phyloP scores from a whole-genome alignment of 2,797 vertebrate genomes.

The Xenopus petersii region DNA sequence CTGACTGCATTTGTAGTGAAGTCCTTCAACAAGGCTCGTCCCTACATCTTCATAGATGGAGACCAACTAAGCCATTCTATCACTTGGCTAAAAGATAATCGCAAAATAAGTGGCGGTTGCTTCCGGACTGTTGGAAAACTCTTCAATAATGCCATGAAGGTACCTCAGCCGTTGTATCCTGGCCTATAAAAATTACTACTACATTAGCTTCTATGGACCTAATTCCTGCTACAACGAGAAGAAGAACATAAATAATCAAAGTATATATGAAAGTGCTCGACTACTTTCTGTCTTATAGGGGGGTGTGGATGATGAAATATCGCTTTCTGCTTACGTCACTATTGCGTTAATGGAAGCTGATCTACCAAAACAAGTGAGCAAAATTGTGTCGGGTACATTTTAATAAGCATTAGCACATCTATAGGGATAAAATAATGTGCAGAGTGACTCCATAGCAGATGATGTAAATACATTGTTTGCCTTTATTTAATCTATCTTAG shows the following conservation, averaged over 20 bases:
- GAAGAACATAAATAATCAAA: too few relatives aligned
- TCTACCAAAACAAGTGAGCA: conserved; percentile 50
- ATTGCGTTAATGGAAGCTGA: conserved; percentile 62
- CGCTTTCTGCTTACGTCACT: conserved; percentile 55
- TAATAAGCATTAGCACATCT: too few relatives aligned
- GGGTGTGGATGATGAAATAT: conserved; percentile 51
- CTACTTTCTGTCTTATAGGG: conserved; percentile 52
- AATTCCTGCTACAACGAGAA: too few relatives aligned
- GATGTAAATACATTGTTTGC: too few relatives aligned
- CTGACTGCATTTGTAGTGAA: conserved; percentile 86
- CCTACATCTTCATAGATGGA: conserved; percentile 70
- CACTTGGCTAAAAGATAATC: conserved; percentile 66
- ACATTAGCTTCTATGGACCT: too few relatives aligned
- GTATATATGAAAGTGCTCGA: too few relatives aligned
- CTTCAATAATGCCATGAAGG: conserved; percentile 78
- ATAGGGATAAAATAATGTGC: too few relatives aligned
- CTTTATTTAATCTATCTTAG: too few relatives aligned
- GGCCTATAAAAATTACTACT: too few relatives aligned
- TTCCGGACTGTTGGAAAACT: conserved; percentile 73
- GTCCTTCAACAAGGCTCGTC: conserved; percentile 70
- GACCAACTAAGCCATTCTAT: conserved; percentile 62
- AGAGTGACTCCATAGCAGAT: too few relatives aligned
- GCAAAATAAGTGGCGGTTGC: conserved; percentile 68
- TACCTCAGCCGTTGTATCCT: conserved; percentile 24
- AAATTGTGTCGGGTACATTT: too few relatives aligned